Evolutionary conservation across 2,888 invertebrate species (phyloP), one percentile per base, ranked within the genome.

Genomic region (Volucella bombylans): DNA sequence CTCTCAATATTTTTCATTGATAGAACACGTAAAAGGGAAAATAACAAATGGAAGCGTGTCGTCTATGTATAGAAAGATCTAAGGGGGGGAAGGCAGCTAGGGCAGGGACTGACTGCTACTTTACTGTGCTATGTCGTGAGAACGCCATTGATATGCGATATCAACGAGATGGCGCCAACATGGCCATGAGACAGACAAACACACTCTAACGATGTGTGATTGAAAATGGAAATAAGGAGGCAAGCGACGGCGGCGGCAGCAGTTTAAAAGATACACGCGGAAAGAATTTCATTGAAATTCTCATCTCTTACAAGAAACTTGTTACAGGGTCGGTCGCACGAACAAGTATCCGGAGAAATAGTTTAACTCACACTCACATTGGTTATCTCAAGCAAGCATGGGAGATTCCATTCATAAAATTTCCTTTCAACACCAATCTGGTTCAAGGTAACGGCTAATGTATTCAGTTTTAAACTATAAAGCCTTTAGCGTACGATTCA

Each of bases 1-100:
- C 52, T 72, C 62, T 52, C 59, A 68, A 76, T 76, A 76, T 45
- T 69, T 62, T 71, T 78, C 78, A 78, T 78, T 78, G 78, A 78
- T 78, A 77, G 61, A 68, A 77, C 47, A 77, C 47, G 67, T 54
- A 65, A 54, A 64, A 49, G 43, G 12, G 52, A 74, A 62, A 61
- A 43, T 39, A 68, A 67, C 65, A 64, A 57, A 57, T 41, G 15
- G 55, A 77, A 77, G 69, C 47, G 54, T 69, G 55, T 64, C 31
- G 31, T 31, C 31, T 31, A 31, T 31, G 31, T 6, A 31, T 31
- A 1, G 73, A 73, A 55, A 64, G 64, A 73, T 73, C 54, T 39
- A 62, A 45, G 8, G 23, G 38, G n/a, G 8, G 31, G 57, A 23
- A 31, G 18, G 38, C 23, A 14, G 38, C 15, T 18, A 41, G 1